Base-by-base conservation (phyloP, 2,888 invertebrate genomes). In the Chloromyia formosa region DNA sequence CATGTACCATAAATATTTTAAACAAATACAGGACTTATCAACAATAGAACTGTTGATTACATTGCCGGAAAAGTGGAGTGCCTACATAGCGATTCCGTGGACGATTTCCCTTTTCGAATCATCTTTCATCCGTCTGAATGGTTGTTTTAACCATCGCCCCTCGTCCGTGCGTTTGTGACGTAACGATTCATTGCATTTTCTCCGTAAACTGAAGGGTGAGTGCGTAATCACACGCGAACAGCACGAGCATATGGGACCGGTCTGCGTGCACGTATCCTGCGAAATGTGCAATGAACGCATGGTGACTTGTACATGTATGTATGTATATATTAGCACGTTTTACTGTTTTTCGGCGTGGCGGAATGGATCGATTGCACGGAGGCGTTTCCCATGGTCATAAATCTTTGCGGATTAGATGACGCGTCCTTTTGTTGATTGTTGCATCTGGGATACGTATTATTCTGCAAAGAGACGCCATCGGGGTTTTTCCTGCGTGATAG, bases 331-430 rank as follows among this genome's bases (percentile, higher is more conserved):
- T 71, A 58, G 49, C 62, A 61, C 60, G 45, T 49, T 58, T 12
- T 35, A 10, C 16, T 20, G 49, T 22, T 2, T 22, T 9, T 22
- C 27, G 14, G 56, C 3, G 18, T 42, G 10, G 45, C 27, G 35
- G 58, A 58, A 58, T 23, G 58, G 62, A 23, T 60, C 73, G 49
- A 73, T 73, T 49, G 61, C 61, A 72, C 18, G 61, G 61, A 62
- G 73, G 75, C 76, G 75, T 75, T 76, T 76, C 76, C 75, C 76
- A 76, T 75, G 76, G 68, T 73, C 73, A 76, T 76, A 76, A 76
- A 76, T 76, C 76, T 75, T 73, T 40, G 45, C 54, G 76, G 76
- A 76, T 76, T 76, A 76, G 73, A 73, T 42, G 73, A 35, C n/a
- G 14, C 7, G 27, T 56, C 58, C 22, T 74, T 76, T 61, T 73